Conservation (phyloP, 2,113 vertebrate species). For the Psittacula cyanocephala region DNA sequence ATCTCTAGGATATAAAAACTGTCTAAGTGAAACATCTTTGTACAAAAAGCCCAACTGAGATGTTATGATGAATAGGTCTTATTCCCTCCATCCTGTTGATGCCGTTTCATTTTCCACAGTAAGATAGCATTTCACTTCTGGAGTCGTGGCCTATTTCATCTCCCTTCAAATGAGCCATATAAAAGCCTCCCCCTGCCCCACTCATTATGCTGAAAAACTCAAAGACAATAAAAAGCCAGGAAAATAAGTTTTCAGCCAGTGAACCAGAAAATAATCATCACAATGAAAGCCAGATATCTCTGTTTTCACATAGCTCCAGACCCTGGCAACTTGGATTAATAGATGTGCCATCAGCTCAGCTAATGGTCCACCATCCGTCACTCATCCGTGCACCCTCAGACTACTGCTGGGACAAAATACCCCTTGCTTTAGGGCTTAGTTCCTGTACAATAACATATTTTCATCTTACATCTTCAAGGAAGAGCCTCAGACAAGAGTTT, state of each 20-base stretch:
- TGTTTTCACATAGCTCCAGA: background rate
- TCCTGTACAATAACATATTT: background rate
- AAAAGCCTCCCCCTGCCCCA: background rate
- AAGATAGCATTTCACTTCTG: background rate
- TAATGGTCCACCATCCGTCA: background rate
- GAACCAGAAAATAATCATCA: background rate
- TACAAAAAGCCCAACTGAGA: background rate
- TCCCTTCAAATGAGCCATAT: conserved; percentile 4
- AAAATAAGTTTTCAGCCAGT: conserved; percentile 1
- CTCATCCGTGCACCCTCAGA: background rate
- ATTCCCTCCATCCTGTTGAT: background rate
- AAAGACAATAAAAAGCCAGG: background rate
- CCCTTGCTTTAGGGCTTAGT: background rate
- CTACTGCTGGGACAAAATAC: background rate
- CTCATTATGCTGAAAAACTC: background rate
- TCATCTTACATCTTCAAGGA: background rate
- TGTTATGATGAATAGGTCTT: background rate
- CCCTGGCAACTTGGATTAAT: background rate
- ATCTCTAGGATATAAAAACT: background rate
- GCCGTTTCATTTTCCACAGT: background rate
- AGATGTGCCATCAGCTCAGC: background rate
- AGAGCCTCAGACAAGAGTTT: background rate
- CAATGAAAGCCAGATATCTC: background rate
- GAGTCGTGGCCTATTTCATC: background rate
- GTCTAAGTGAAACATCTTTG: background rate